Percentiles rank a stretch among this genome's conserved stretches.
Conservation (phyloP, 2,888 invertebrate species). For the Cerceris rybyensis region DNA sequence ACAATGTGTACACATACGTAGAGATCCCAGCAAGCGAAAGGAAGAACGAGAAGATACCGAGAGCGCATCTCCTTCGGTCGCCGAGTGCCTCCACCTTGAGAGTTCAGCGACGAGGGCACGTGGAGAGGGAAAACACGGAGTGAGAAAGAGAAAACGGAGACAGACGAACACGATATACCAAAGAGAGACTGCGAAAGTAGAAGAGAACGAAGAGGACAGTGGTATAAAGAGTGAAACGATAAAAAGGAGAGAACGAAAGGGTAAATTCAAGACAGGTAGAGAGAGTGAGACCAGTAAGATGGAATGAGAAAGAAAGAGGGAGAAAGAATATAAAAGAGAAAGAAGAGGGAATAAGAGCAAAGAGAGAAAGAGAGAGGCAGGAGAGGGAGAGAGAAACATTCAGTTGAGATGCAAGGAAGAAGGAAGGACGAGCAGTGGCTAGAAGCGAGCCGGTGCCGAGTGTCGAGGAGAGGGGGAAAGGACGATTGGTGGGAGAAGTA, state of each 20-base stretch:
- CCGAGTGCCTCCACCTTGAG: conserved; percentile 62
- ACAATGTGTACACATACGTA: conserved; percentile 11
- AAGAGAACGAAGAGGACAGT: conserved; percentile 6
- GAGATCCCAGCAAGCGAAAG: conserved; percentile 46
- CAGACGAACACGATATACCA: not conserved
- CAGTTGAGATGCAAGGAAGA: conserved; percentile 41
- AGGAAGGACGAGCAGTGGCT: conserved; percentile 41
- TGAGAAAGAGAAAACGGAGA: not conserved
- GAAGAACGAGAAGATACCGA: conserved; percentile 47
- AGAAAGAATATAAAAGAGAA: conserved; percentile 11
- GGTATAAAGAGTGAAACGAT: conserved; percentile 6
- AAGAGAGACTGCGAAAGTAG: conserved; percentile 15
- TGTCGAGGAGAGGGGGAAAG: conserved; percentile 32
- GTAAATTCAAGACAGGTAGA: conserved; percentile 10
- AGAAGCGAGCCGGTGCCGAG: conserved; percentile 48
- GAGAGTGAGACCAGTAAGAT: conserved; percentile 6
- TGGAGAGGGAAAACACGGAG: conserved; percentile 9
- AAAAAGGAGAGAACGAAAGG: not conserved
- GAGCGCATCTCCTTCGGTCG: conserved; percentile 59
- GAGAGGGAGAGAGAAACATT: conserved; percentile 52
- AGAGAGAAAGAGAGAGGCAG: conserved; percentile 25
- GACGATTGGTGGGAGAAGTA: conserved; percentile 39
- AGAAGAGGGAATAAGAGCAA: not conserved
- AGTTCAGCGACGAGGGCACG: conserved; percentile 49
- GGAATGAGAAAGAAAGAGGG: conserved; percentile 8